Percentiles rank a stretch among this genome's conserved stretches.
Evolutionary conservation across 2,113 vertebrate species (phyloP).

Genomic region (Oncorhynchus tshawytscha): DNA sequence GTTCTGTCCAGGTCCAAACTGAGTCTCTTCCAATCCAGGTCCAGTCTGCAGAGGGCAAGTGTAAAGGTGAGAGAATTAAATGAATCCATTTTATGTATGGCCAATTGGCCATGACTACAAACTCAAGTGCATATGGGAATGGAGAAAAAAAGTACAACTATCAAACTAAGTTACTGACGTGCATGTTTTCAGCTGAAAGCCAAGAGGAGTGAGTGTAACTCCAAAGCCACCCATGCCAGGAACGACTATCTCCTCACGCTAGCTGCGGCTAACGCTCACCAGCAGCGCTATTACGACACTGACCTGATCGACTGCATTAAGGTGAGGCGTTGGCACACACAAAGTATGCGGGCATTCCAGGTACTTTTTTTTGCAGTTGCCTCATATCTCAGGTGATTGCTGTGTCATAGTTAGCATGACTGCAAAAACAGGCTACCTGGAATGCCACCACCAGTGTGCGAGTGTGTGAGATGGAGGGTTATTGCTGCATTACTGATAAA

Average conservation of each 20-base stretch:
- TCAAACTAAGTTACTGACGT: neutral
- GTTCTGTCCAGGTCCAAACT: conserved; percentile 89
- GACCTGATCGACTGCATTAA: conserved; percentile 90
- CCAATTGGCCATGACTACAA: neutral
- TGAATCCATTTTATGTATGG: neutral
- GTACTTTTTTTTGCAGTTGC: neutral
- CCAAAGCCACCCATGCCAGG: conserved; percentile 93
- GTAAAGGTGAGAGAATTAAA: conserved; percentile 84
- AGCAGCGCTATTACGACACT: conserved; percentile 94
- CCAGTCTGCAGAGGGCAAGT: conserved; percentile 99
- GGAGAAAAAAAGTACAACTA: neutral
- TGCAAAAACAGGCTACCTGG: neutral
- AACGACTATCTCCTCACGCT: conserved; percentile 97
- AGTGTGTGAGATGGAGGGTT: too few relatives aligned
- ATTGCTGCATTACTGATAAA: too few relatives aligned
- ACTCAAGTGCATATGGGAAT: neutral
- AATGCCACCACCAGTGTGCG: too few relatives aligned
- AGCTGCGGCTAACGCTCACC: conserved; percentile 97
- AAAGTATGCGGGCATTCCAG: neutral
- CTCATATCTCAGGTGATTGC: neutral
- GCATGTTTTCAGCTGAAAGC: conserved; percentile 87
- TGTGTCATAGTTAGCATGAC: too few relatives aligned
- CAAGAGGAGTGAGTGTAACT: conserved; percentile 91
- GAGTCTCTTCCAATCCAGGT: conserved; percentile 96
- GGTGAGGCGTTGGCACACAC: conserved; percentile 38